A percentile compares a stretch with the other conserved stretches of the same genome.
Evolutionary conservation across 2,888 invertebrate genomes (phyloP).

Genomic region (Tigriopus californicus): DNA sequence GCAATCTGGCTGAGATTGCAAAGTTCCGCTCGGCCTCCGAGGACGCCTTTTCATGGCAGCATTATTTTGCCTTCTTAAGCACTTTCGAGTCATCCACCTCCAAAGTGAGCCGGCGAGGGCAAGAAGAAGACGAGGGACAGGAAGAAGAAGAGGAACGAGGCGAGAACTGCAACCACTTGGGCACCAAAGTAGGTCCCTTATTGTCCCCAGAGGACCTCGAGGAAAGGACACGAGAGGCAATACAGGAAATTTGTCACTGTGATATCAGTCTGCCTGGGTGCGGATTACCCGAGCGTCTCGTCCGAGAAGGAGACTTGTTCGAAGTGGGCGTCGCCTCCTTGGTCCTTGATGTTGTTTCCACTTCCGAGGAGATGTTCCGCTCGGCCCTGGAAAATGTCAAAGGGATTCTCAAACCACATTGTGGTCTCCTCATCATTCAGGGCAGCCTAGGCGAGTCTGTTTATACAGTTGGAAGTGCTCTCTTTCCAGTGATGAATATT

Average conservation of each 20-base stretch:
- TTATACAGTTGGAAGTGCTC: slow-evolving; percentile 8
- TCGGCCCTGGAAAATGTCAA: background rate
- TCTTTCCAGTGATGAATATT: slow-evolving; percentile 5
- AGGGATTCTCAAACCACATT: background rate
- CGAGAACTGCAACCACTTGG: background rate
- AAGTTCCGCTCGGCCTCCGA: background rate
- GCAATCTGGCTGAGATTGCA: background rate
- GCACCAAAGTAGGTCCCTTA: background rate
- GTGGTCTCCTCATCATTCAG: background rate
- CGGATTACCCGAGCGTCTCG: too few species aligned
- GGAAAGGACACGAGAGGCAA: background rate
- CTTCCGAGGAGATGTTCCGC: background rate
- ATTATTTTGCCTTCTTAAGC: background rate
- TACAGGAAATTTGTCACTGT: background rate
- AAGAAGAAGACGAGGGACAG: background rate
- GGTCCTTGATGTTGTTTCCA: slow-evolving; percentile 8
- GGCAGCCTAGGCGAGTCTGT: slow-evolving; percentile 2
- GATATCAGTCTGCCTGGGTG: background rate
- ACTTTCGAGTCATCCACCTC: background rate
- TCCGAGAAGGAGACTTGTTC: background rate
- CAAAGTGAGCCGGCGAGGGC: too few species aligned
- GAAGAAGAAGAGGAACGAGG: background rate
- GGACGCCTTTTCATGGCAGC: slow-evolving; percentile 1
- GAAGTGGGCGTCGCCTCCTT: slow-evolving; percentile 5
- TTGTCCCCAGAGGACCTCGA: background rate